Percentiles rank a stretch among this genome's conserved stretches.
These are phyloP conservation scores for Callyntrura guangdongensis DNA, from an alignment of 2,888 invertebrate genomes.

Conservation along the genomic window DNA sequence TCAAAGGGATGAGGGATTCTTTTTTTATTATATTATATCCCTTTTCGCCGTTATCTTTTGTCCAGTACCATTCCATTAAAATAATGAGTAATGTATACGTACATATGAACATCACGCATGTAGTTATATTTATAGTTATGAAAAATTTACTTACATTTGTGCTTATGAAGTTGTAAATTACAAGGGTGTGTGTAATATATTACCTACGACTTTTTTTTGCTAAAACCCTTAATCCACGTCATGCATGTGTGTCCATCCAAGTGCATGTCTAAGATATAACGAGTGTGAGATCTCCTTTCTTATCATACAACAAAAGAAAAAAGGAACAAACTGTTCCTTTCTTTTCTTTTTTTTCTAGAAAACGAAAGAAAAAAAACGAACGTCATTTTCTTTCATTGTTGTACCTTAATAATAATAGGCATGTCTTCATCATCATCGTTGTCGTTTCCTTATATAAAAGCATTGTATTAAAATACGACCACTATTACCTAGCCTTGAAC, in stretches of 20 bases:
- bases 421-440: slow-evolving; percentile 16
- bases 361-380: slow-evolving; percentile 21
- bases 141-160: background rate
- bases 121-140: background rate
- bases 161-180: slow-evolving; percentile 15
- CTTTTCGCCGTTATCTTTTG: slow-evolving; percentile 47
- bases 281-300: background rate
- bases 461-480: slow-evolving; percentile 16
- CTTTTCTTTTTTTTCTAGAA: background rate
- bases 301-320: slow-evolving; percentile 22
- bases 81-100: background rate
- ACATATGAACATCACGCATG: background rate
- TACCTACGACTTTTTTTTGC: slow-evolving; percentile 46
- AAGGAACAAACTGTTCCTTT: slow-evolving; percentile 41
- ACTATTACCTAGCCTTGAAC: slow-evolving; percentile 55
- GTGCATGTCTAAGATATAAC: background rate
- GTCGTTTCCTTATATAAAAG: slow-evolving; percentile 14
- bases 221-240: background rate
- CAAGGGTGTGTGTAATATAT: background rate
- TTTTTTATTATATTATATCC: slow-evolving; percentile 46
- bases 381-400: slow-evolving; percentile 45
- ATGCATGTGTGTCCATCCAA: background rate
- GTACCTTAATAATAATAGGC: slow-evolving; percentile 28
- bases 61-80: slow-evolving; percentile 50
- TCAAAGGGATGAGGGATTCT: slow-evolving; percentile 50